Base-by-base conservation (phyloP, 2,113 vertebrate species). In the Microtus oregoni region DNA sequence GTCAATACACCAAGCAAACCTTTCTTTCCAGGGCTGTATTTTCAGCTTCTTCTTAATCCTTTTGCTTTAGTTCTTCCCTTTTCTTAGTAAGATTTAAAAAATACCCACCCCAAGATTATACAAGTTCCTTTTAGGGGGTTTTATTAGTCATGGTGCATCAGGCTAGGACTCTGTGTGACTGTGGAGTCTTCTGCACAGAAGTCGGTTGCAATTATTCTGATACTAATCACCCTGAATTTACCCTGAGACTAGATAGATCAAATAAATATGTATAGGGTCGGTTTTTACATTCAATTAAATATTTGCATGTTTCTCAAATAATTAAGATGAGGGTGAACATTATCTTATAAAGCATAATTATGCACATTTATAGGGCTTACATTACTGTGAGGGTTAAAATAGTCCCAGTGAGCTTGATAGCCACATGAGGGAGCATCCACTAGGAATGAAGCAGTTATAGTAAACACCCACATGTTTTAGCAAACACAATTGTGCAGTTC, bases 271-370 rank as follows among this genome's bases (percentile, higher is more conserved):
- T 92, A 91, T 93, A 96, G 77, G 85, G 96, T 96, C 58, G 82
- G 58, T 35, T 96, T 98, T 97, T 89, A 95, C 65, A 93, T 96
- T 96, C 75, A 95, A 93, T 94, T 95, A 94, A 91, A 93, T 96
- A 95, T 96, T 97, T 96, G 63, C 77, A 97, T 95, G 86, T 89
- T 94, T 73, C 38, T 92, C 96, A 86, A 93, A 92, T 96, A 93
- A 95, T 94, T 92, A 89, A 81, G 73, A 70, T 90, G 24, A 83
- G n/a, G 47, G 26, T 86, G 68, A 93, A 93, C 96, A 96, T 91
- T 81, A 96, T 92, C 89, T 85, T 92, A 17, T 75, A 65, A 88
- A 89, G 65, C 63, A 92, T 30, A 76, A 52, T 93, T 86, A 94
- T 61, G 72, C 47, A 83, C 85, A 94, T 90, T 94, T 93, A 89